These are phyloP conservation scores for Cyprinodon diabolis DNA, from an alignment of 2,797 vertebrate genomes.

Conservation along the genomic window DNA sequence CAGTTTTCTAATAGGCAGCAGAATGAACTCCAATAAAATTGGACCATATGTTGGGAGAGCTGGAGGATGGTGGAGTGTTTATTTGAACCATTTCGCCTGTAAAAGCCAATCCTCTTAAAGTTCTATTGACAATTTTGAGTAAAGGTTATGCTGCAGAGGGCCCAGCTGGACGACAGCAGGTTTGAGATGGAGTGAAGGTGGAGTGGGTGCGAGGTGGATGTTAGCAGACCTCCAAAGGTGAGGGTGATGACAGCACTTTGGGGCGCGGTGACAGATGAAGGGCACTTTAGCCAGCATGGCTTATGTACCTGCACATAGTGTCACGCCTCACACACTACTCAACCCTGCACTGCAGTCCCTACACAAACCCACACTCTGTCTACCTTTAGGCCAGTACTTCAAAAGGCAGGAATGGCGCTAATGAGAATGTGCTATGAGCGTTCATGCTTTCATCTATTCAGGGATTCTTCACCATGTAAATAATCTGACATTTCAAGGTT, in stretches of 20 bases:
- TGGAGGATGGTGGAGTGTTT: background rate
- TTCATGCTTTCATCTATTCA: background rate
- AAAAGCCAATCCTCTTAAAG: conserved; percentile 26
- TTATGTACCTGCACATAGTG: conserved; percentile 1
- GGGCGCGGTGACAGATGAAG: conserved; percentile 24
- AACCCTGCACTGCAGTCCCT: too few relatives aligned
- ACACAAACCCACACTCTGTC: background rate
- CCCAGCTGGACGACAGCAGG: conserved; percentile 19
- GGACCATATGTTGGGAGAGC: background rate
- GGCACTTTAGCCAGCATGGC: conserved; percentile 45
- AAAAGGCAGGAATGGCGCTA: background rate
- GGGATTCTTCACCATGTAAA: conserved; percentile 1
- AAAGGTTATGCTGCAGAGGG: conserved; percentile 31
- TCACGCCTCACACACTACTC: background rate
- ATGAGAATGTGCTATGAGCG: background rate
- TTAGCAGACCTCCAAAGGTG: conserved; percentile 45
- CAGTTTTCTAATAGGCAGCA: background rate
- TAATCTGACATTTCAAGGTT: conserved; percentile 1
- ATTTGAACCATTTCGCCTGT: conserved; percentile 5
- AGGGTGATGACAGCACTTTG: conserved; percentile 42
- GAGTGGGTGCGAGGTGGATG: conserved; percentile 32
- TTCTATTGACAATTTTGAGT: conserved; percentile 30
- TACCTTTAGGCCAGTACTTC: background rate
- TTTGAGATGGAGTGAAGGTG: conserved; percentile 27
- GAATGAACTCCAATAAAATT: conserved; percentile 2